Percentiles rank a stretch among this genome's conserved stretches.
Evolutionary conservation across 64 coral and sea anemone genomes (phyloP).

Genomic region (Actinia equina): DNA sequence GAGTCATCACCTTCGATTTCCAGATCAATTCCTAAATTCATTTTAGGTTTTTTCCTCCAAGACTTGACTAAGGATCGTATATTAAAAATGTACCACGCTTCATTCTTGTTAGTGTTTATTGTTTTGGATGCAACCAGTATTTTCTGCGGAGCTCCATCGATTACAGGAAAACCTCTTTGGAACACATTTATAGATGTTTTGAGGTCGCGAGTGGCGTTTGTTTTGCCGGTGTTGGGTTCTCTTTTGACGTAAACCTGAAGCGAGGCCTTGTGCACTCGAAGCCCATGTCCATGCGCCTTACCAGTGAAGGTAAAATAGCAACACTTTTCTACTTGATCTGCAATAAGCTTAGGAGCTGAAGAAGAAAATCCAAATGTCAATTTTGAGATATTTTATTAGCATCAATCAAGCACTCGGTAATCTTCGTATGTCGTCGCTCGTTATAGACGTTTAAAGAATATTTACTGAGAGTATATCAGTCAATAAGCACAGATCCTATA

Average conservation of each 20-base stretch:
- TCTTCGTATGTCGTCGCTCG: conserved; percentile 3
- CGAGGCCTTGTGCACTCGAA: conserved; percentile 4
- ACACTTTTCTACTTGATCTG: neutral
- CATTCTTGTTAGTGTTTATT: neutral
- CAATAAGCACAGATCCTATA: neutral
- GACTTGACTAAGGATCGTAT: neutral
- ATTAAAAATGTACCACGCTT: neutral
- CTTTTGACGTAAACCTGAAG: conserved; percentile 4
- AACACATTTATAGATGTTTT: neutral
- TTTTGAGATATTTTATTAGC: neutral
- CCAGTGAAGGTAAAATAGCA: conserved; percentile 7
- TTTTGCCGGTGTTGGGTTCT: conserved; percentile 15
- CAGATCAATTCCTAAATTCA: conserved; percentile 12
- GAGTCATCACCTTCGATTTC: conserved; percentile 8
- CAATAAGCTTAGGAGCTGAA: conserved; percentile 5
- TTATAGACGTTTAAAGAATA: neutral
- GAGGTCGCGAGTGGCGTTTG: conserved; percentile 13
- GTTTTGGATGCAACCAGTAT: neutral
- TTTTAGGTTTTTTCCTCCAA: conserved; percentile 2
- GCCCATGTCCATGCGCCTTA: neutral
- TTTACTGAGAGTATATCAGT: conserved; percentile 1
- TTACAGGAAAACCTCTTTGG: conserved; percentile 15
- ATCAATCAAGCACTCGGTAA: neutral
- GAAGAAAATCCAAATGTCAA: neutral
- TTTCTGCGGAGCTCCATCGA: conserved; percentile 4